phyloP scores from a whole-genome alignment of 1,140 invertebrate genomes.

The Coptotermes formosanus region DNA sequence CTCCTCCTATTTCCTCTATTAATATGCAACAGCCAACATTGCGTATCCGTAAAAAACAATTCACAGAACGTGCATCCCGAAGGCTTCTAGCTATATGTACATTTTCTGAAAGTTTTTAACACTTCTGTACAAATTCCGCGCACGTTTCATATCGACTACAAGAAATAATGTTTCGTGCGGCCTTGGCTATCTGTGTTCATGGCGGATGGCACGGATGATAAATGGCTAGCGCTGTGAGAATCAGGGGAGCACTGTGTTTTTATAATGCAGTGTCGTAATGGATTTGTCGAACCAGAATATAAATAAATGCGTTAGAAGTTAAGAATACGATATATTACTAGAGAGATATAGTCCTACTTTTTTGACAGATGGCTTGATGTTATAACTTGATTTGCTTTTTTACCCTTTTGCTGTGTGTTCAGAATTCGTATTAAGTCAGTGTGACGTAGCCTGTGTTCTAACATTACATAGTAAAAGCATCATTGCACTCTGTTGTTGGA shows the following conservation, averaged over 20 bases:
- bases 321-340: neutral
- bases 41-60: too few species aligned
- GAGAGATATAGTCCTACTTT: neutral
- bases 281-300: neutral
- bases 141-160: neutral
- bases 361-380: neutral
- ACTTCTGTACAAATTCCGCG: neutral
- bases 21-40: too few species aligned
- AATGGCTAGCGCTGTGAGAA: neutral
- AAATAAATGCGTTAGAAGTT: neutral
- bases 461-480: too few species aligned
- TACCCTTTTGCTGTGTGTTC: neutral
- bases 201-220: neutral
- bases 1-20: too few species aligned
- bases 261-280: constrained; percentile 7
- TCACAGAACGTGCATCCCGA: neutral
- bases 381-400: neutral
- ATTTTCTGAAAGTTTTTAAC: neutral
- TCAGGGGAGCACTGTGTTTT: neutral
- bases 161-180: neutral
- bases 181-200: neutral
- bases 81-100: neutral
- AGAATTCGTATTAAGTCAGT: neutral
- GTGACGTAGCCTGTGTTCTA: neutral
- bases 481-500: too few species aligned